Base-by-base conservation (phyloP, 2,888 invertebrate genomes). In the Lingula anatina region DNA sequence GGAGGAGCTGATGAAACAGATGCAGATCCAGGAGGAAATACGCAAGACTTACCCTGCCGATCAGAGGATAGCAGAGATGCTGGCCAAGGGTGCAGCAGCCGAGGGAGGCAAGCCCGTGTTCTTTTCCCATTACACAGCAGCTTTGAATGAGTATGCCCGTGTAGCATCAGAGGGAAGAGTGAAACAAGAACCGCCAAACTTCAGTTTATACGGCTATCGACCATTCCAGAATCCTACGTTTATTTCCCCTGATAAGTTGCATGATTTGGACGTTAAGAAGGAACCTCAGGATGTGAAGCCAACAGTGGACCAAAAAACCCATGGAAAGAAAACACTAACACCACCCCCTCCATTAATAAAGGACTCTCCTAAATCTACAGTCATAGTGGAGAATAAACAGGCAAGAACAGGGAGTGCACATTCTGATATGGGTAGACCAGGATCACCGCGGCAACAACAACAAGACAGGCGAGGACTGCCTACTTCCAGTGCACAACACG, bases 151-250 rank as follows among this genome's bases (percentile, higher is more conserved):
- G 18, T 26, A 26, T 18, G 44, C 28, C 44, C 7, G 40, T 18
- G 18, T 28, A 4, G 27, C 24, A 23, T 4, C 44, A 18, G 44
- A 4, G 4, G 20, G 18, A 18, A 21, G 26, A 23, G 44, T 50
- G 49, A 49, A 66, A 62, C 50, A 53, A 50, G 53, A 64, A 64
- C 9, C 31, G 47, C 61, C 68, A 18, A 68, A 65, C 53, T 77
- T 73, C 53, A 76, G 67, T 59, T 61, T 77, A 24, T 77, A 77
- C 59, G 77, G 77, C 20, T 76, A 76, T 56, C 73, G 73, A 54
- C 71, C 75, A 36, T 70, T 66, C 51, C 71, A 71, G 40, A 72
- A 70, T 50, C n/a, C n/a, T n/a, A 65, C 70, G 15, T 75, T 69
- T 43, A 73, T 76, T 20, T 64, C 73, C 20, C 66, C 67, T 28